phyloP scores from a whole-genome alignment of 2,113 vertebrate genomes.

The Manacus vitellinus region DNA sequence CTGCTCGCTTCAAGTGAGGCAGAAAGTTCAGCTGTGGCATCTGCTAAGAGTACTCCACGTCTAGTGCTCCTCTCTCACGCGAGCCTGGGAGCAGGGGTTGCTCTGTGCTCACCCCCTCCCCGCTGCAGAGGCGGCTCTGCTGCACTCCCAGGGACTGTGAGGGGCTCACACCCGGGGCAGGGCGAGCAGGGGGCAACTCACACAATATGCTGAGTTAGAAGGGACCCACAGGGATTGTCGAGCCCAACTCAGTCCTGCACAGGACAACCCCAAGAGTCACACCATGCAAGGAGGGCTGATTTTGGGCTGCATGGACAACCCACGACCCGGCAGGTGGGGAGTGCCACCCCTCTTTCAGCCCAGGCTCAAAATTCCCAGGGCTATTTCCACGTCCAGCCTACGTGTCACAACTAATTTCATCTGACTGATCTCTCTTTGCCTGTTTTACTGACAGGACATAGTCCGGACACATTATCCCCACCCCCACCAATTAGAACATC shows the following conservation, averaged over 20 bases:
- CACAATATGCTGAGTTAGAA: background rate
- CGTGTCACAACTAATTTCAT: background rate
- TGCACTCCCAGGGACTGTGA: accelerated
- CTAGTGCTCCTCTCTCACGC: background rate
- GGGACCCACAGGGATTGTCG: background rate
- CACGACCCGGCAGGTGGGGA: accelerated
- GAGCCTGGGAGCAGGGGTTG: background rate
- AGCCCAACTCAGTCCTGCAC: background rate
- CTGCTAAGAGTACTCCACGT: background rate
- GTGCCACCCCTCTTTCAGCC: background rate
- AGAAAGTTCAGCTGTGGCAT: background rate
- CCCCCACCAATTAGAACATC: background rate
- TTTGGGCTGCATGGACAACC: accelerated
- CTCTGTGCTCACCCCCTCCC: background rate
- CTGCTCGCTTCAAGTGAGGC: background rate
- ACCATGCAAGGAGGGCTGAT: background rate
- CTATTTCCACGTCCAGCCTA: background rate
- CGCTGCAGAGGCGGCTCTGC: background rate
- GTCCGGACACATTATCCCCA: background rate
- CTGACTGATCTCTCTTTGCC: background rate
- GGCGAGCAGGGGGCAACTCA: accelerated
- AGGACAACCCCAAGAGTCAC: background rate
- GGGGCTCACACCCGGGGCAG: accelerated
- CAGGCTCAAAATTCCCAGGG: background rate
- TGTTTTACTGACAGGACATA: background rate